Conservation (phyloP, 92 coral and sea anemone genomes). For the Nematostella vectensis region DNA sequence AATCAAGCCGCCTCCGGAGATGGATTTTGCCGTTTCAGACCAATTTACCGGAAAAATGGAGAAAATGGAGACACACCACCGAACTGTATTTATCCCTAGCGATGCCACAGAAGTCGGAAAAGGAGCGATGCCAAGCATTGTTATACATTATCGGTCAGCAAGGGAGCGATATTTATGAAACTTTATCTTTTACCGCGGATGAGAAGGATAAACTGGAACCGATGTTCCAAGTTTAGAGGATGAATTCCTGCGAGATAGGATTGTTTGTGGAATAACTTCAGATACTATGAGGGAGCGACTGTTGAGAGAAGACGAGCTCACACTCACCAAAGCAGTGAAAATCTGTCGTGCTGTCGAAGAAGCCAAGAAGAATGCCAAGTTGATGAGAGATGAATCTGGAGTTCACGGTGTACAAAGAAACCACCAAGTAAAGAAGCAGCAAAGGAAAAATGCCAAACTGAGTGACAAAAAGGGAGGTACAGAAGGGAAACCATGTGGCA, state of each 20-base stretch:
- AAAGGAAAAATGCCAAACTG: too few species aligned
- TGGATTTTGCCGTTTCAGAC: slow-evolving; percentile 9
- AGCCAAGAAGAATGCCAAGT: slow-evolving; percentile 7
- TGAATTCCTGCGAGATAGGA: slow-evolving; percentile 18
- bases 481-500: neutral
- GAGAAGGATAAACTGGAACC: neutral
- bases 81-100: slow-evolving; percentile 13
- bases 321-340: slow-evolving; percentile 5
- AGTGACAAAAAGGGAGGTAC: neutral
- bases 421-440: too few species aligned
- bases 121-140: slow-evolving; percentile 13
- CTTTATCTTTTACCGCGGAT: slow-evolving; percentile 4
- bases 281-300: slow-evolving; percentile 11
- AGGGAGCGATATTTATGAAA: slow-evolving; percentile 22
- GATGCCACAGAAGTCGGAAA: slow-evolving; percentile 10
- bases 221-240: slow-evolving; percentile 3
- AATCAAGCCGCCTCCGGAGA: slow-evolving; percentile 16
- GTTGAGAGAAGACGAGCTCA: slow-evolving; percentile 15
- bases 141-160: slow-evolving; percentile 32
- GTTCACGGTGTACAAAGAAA: neutral
- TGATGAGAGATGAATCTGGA: slow-evolving; percentile 4
- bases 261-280: slow-evolving; percentile 18
- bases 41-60: slow-evolving; percentile 14
- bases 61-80: slow-evolving; percentile 17
- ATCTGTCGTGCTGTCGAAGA: slow-evolving; percentile 14